Conservation (phyloP, 2,888 invertebrate species). For the Unio delphinus region DNA sequence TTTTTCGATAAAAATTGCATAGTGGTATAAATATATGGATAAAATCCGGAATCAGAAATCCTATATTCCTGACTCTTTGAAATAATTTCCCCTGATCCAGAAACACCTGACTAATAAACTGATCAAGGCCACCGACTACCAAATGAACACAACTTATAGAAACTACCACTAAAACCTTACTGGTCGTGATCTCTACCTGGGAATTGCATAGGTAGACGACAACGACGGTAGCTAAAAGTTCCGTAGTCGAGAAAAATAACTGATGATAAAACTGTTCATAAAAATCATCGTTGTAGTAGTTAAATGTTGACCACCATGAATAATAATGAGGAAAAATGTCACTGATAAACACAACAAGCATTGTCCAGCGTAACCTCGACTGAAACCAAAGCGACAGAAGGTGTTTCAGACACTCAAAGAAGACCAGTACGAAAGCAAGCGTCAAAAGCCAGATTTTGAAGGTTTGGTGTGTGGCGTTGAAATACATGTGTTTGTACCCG, state of each 20-base stretch:
- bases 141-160: conserved; percentile 50
- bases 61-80: conserved; percentile 48
- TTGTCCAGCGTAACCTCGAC: conserved; percentile 21
- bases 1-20: not conserved
- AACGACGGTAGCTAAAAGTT: conserved; percentile 40
- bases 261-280: conserved; percentile 48
- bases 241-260: conserved; percentile 54
- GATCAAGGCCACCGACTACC: conserved; percentile 49
- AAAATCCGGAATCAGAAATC: conserved; percentile 51
- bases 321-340: conserved; percentile 61
- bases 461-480: conserved; percentile 47
- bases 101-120: conserved; percentile 53
- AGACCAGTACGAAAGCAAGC: conserved; percentile 20
- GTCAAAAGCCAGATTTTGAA: conserved; percentile 43
- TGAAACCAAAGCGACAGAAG: conserved; percentile 19
- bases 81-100: conserved; percentile 33
- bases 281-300: conserved; percentile 58
- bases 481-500: conserved; percentile 56
- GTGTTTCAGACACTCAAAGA: conserved; percentile 45
- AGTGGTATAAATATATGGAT: conserved; percentile 67
- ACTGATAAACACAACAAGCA: conserved; percentile 43
- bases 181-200: conserved; percentile 24
- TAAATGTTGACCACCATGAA: conserved; percentile 58
- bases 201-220: conserved; percentile 44
- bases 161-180: conserved; percentile 46